Evolutionary conservation across 2,797 vertebrate species (phyloP).

Genomic region (Garrulus glandarius): DNA sequence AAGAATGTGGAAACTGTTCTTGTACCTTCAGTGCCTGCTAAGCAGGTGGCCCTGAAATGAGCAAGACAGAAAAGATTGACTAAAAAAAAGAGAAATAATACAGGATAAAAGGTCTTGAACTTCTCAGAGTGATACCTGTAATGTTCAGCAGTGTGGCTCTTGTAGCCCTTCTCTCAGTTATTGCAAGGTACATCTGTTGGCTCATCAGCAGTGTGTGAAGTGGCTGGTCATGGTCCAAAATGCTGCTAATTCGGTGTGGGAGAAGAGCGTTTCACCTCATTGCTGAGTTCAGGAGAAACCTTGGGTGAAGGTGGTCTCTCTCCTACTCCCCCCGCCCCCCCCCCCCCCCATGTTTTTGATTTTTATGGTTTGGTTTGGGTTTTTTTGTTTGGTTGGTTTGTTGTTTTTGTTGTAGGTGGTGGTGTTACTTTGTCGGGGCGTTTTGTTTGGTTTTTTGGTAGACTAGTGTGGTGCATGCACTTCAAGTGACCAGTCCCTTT

Average conservation of each 20-base stretch:
- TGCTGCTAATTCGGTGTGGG: rapidly evolving
- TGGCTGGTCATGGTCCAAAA: rapidly evolving
- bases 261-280: background rate
- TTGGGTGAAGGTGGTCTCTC: background rate
- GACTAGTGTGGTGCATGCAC: rapidly evolving
- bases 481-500: background rate
- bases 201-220: background rate
- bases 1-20: background rate
- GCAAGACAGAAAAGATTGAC: background rate
- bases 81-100: background rate
- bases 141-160: rapidly evolving
- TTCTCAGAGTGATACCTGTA: background rate
- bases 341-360: too few relatives aligned
- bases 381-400: background rate
- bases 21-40: background rate
- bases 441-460: background rate
- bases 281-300: background rate
- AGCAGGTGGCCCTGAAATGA: background rate
- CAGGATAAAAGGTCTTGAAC: background rate
- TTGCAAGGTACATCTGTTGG: background rate
- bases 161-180: background rate
- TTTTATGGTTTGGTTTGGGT: background rate
- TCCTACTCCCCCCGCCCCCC: rapidly evolving
- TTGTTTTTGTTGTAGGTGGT: background rate
- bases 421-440: background rate